Evolutionary conservation across 2,113 vertebrate species (phyloP).

Genomic region (Pipa parva): DNA sequence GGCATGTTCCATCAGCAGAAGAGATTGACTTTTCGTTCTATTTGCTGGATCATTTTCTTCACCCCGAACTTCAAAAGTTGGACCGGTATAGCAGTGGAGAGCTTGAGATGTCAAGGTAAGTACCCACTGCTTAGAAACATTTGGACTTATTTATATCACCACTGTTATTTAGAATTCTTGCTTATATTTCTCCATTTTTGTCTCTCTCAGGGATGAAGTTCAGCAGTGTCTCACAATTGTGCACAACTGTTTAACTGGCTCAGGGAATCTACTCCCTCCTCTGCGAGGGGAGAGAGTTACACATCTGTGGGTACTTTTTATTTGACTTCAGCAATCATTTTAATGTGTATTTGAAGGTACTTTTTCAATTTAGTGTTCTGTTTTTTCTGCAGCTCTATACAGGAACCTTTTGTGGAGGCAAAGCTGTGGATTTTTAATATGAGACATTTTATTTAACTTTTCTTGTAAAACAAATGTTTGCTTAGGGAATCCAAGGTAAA

Average conservation of each 20-base stretch:
- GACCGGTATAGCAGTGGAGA: constrained; percentile 76
- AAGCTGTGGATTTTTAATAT: background rate
- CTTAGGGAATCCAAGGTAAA: too few relatives aligned
- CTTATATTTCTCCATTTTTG: background rate
- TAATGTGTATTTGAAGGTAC: too few relatives aligned
- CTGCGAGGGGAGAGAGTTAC: constrained; percentile 81
- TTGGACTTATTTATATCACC: too few relatives aligned
- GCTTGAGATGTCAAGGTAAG: constrained; percentile 85
- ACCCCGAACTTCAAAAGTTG: constrained; percentile 83
- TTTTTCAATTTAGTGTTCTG: background rate
- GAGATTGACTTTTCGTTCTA: constrained; percentile 83
- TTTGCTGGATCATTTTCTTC: constrained; percentile 86
- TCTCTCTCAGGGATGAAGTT: constrained; percentile 84
- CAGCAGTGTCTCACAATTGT: constrained; percentile 89
- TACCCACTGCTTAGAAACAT: background rate
- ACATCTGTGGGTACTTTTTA: constrained; percentile 76
- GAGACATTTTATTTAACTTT: too few relatives aligned
- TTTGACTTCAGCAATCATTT: too few relatives aligned
- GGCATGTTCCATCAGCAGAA: constrained; percentile 87
- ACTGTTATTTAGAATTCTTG: too few relatives aligned
- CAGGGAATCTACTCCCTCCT: constrained; percentile 84
- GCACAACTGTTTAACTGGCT: constrained; percentile 92
- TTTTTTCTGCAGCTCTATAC: background rate
- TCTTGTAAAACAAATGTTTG: too few relatives aligned
- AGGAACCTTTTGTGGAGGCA: background rate